phyloP scores from a whole-genome alignment of 2,113 vertebrate genomes.

The Mormoops blainvillei region DNA sequence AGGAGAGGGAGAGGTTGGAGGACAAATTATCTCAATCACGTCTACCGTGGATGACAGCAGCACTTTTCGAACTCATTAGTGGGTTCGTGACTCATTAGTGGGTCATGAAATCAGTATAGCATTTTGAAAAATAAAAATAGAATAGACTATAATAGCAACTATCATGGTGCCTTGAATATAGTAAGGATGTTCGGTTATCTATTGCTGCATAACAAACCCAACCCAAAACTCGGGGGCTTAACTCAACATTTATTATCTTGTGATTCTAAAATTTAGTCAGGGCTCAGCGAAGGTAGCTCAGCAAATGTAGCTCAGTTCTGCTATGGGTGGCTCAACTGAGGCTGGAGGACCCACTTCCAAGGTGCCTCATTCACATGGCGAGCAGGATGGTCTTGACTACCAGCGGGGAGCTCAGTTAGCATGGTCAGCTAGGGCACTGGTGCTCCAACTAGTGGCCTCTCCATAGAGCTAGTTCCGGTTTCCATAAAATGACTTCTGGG shows the following conservation, averaged over 20 bases:
- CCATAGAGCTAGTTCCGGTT: background rate
- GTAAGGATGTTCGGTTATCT: background rate
- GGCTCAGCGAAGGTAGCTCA: background rate
- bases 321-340: background rate
- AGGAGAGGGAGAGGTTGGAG: background rate
- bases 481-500: background rate
- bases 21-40: background rate
- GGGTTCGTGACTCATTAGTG: background rate
- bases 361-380: background rate
- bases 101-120: slow-evolving; percentile 6
- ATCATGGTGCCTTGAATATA: background rate
- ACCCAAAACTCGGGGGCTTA: background rate
- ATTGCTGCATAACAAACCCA: background rate
- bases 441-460: background rate
- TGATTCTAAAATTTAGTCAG: background rate
- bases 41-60: background rate
- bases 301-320: background rate
- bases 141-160: background rate
- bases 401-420: background rate
- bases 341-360: background rate
- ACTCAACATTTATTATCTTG: background rate
- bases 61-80: background rate
- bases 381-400: background rate
- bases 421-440: background rate
- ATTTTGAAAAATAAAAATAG: slow-evolving; percentile 19